Evolutionary conservation across 2,888 invertebrate genomes (phyloP).

Genomic region (Sinelater perroti): DNA sequence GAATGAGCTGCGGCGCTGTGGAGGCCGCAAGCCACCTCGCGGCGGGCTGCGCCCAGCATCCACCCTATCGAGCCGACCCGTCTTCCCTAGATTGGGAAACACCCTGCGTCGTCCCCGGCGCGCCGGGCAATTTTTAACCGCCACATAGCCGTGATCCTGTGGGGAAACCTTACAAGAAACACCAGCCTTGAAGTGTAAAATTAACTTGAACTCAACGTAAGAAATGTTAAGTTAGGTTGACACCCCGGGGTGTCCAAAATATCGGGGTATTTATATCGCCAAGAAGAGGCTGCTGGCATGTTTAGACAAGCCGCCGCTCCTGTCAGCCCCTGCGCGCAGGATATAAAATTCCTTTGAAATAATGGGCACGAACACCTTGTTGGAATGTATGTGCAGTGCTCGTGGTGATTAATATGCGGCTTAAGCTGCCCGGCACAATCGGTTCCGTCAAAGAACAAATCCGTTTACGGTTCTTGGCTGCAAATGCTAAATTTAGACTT

Average conservation of each 20-base stretch:
- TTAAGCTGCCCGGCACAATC: too few relatives aligned
- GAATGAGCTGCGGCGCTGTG: not conserved
- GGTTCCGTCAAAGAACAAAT: not conserved
- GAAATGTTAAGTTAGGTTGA: slow-evolving; percentile 58
- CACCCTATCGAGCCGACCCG: slow-evolving; percentile 3
- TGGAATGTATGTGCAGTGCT: too few relatives aligned
- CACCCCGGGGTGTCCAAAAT: slow-evolving; percentile 46
- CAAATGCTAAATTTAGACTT: slow-evolving; percentile 14
- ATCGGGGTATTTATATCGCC: slow-evolving; percentile 43
- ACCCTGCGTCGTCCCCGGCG: not conserved
- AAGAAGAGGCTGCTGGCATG: slow-evolving; percentile 36
- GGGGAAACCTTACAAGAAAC: slow-evolving; percentile 1
- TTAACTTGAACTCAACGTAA: slow-evolving; percentile 56
- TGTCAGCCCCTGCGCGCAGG: too few relatives aligned
- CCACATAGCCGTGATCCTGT: not conserved
- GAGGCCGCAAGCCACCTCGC: not conserved
- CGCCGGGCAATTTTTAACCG: not conserved
- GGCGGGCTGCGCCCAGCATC: slow-evolving; percentile 12
- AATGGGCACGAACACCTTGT: too few relatives aligned
- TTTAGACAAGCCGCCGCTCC: slow-evolving; percentile 38
- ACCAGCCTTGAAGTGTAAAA: slow-evolving; percentile 47
- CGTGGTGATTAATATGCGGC: too few relatives aligned
- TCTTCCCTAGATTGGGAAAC: slow-evolving; percentile 1
- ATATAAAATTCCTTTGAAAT: too few relatives aligned
- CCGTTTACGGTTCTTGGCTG: slow-evolving; percentile 7